Base-by-base conservation (phyloP, 2,888 invertebrate species). In the Agrilus mali region DNA sequence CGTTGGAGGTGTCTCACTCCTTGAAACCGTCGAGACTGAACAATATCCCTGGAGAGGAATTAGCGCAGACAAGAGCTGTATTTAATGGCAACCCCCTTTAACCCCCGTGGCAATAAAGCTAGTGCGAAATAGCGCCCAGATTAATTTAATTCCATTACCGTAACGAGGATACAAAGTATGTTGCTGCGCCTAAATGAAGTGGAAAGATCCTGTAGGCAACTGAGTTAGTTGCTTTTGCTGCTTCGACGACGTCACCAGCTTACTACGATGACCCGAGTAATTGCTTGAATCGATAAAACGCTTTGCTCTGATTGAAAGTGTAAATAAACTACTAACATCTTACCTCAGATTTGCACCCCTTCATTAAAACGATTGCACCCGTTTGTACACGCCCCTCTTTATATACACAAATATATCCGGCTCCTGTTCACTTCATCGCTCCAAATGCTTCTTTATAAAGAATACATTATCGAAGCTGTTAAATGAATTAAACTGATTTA, bases 71-170 rank as follows among this genome's bases (percentile, higher is more conserved):
- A 63, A 63, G 60, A 60, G 56, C 58, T 56, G 58, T 60, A 61
- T 62, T 63, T 63, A 63, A 63, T 58, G 59, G 44, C 47, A 43
- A 47, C 58, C 51, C 55, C 52, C 47, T 54, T 57, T 58, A 27
- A 27, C 27, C 60, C 58, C 53, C 53, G 51, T 58, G 57, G 60
- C 58, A 59, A 61, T 60, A 60, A 60, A 62, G 59, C 60, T 56
- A 58, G 59, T 58, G 58, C 56, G 59, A 57, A 60, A 61, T 60
- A 56, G 61, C 60, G 58, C 60, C 61, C 60, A 62, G 66, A 70
- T 69, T 70, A 68, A 69, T 70, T 68, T 71, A 70, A 70, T 71
- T 70, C 70, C 69, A 71, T 71, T 71, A 70, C 65, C 60, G 65
- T 70, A 71, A 71, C 70, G 70, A 70, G 67, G 67, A 67, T 67